These are phyloP conservation scores for Argyrosomus japonicus DNA, from an alignment of 2,113 vertebrate genomes.

Conservation along the genomic window DNA sequence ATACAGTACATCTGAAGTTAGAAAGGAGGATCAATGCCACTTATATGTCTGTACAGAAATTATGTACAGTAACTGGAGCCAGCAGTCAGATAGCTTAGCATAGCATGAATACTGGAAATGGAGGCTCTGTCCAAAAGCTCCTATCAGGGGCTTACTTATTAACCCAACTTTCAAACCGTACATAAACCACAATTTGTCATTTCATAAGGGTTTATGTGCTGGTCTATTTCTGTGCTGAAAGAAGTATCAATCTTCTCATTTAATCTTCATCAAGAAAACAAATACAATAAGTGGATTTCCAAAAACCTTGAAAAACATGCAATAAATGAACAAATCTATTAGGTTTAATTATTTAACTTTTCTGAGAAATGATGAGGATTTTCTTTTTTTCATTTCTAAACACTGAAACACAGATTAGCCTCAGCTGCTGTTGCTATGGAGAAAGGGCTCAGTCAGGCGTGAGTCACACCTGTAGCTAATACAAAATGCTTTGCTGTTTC, in stretches of 20 bases:
- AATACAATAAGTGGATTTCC: background rate
- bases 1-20: background rate
- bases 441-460: background rate
- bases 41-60: background rate
- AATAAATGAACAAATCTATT: background rate
- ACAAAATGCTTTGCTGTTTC: background rate
- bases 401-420: background rate
- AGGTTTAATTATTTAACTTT: background rate
- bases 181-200: background rate
- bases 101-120: background rate
- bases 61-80: background rate
- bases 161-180: background rate
- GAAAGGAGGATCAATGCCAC: background rate
- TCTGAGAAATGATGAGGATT: background rate
- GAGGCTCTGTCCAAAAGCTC: background rate
- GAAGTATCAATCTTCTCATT: background rate
- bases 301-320: background rate
- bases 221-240: background rate
- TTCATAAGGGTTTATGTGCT: background rate
- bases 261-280: background rate
- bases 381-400: background rate
- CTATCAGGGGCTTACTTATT: background rate
- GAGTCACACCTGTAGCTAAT: background rate
- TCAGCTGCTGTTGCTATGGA: background rate
- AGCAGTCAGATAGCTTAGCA: background rate